These are phyloP conservation scores for Galeopsomyia nigrocyanea DNA, from an alignment of 2,888 invertebrate species.

Conservation along the genomic window DNA sequence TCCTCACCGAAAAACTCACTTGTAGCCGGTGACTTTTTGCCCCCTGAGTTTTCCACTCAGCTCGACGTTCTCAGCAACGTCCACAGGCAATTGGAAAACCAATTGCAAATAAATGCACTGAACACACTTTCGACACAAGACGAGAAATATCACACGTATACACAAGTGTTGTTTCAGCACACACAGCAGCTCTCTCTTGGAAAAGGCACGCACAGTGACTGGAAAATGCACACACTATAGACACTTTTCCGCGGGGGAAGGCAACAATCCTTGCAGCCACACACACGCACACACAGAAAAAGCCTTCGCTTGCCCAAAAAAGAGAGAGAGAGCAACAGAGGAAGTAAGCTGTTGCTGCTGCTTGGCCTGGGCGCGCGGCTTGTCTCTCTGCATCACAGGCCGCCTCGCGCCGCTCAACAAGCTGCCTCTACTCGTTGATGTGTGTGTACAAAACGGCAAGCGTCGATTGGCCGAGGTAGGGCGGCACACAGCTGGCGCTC, in stretches of 20 bases:
- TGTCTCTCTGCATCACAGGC: too few relatives aligned
- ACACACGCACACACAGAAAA: too few relatives aligned
- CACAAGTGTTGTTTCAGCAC: not conserved
- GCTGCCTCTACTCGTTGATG: too few relatives aligned
- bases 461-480: conserved; percentile 56
- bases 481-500: conserved; percentile 66
- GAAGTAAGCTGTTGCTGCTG: not conserved
- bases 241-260: too few relatives aligned
- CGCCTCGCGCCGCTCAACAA: too few relatives aligned
- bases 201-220: not conserved
- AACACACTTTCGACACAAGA: not conserved
- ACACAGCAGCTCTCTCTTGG: not conserved
- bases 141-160: not conserved
- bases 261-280: too few relatives aligned
- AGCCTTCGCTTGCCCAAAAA: too few relatives aligned
- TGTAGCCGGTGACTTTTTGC: not conserved
- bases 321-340: not conserved
- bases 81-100: not conserved
- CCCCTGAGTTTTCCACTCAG: not conserved
- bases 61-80: not conserved
- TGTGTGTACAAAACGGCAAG: too few relatives aligned
- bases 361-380: too few relatives aligned
- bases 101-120: too few relatives aligned
- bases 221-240: not conserved
- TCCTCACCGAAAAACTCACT: conserved; percentile 1